Evolutionary conservation across 2,113 vertebrate species (phyloP).

Genomic region (Guaruba guarouba): DNA sequence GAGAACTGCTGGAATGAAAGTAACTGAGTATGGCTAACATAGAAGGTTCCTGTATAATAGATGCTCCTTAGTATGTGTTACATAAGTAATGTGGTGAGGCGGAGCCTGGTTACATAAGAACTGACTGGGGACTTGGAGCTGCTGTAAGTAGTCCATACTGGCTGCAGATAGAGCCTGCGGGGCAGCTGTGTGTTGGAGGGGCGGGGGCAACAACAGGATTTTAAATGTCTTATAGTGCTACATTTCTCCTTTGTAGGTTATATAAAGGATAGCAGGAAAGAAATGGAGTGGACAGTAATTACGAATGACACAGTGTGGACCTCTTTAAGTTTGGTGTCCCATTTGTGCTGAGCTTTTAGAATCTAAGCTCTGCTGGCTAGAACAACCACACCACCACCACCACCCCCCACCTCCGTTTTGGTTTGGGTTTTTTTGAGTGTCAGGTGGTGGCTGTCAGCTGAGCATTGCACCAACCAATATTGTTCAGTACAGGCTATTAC

Average conservation of each 20-base stretch:
- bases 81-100: conserved; percentile 6
- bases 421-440: background rate
- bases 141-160: background rate
- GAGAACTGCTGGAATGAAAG: background rate
- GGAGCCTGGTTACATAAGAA: conserved; percentile 44
- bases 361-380: background rate
- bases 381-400: background rate
- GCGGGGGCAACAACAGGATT: background rate
- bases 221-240: background rate
- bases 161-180: background rate
- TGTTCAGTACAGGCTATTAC: background rate
- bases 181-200: background rate
- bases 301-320: background rate
- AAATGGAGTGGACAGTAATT: background rate
- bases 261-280: background rate
- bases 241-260: background rate
- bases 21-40: background rate
- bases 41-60: conserved; percentile 8
- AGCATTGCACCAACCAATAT: background rate
- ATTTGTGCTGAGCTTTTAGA: background rate
- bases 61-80: background rate
- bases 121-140: background rate
- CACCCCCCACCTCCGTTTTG: background rate
- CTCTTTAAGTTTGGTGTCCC: background rate
- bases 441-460: background rate